phyloP scores from a whole-genome alignment of 2,888 invertebrate genomes.

The Autographa gamma region DNA sequence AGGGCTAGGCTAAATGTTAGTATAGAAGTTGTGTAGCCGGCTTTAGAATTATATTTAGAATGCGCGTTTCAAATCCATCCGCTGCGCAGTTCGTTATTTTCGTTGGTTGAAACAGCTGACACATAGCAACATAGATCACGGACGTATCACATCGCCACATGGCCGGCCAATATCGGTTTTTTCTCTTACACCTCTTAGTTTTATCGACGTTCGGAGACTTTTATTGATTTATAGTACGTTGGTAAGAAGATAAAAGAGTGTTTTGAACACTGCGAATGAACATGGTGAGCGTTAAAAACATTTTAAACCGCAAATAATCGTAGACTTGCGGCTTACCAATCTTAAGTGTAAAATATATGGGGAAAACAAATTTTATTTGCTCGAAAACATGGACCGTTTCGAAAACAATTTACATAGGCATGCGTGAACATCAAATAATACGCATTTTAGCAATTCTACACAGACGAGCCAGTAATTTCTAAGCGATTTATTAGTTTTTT shows the following conservation, averaged over 20 bases:
- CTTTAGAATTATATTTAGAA: conserved; percentile 57
- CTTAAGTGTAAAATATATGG: background rate
- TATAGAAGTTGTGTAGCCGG: conserved; percentile 36
- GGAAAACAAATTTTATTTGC: background rate
- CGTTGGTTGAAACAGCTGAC: conserved; percentile 75
- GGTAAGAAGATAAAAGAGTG: conserved; percentile 17
- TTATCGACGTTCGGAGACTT: conserved; percentile 43
- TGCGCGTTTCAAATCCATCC: conserved; percentile 57
- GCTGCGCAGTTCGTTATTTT: conserved; percentile 81
- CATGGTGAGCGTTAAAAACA: conserved; percentile 16
- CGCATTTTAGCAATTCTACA: background rate
- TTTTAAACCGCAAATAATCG: conserved; percentile 21
- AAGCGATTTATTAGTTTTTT: too few species aligned
- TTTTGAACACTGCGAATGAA: conserved; percentile 23
- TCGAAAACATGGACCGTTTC: background rate
- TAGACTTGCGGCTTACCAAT: conserved; percentile 25
- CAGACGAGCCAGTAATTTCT: too few species aligned
- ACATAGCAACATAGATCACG: conserved; percentile 72
- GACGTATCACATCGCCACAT: conserved; percentile 66
- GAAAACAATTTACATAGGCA: background rate
- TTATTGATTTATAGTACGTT: conserved; percentile 42
- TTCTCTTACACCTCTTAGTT: conserved; percentile 50
- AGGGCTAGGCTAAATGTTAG: conserved; percentile 17
- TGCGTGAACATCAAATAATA: background rate
- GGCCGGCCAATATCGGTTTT: conserved; percentile 54